These are phyloP conservation scores for Protobothrops flavoviridis DNA, from an alignment of 2,113 vertebrate species.

Conservation along the genomic window DNA sequence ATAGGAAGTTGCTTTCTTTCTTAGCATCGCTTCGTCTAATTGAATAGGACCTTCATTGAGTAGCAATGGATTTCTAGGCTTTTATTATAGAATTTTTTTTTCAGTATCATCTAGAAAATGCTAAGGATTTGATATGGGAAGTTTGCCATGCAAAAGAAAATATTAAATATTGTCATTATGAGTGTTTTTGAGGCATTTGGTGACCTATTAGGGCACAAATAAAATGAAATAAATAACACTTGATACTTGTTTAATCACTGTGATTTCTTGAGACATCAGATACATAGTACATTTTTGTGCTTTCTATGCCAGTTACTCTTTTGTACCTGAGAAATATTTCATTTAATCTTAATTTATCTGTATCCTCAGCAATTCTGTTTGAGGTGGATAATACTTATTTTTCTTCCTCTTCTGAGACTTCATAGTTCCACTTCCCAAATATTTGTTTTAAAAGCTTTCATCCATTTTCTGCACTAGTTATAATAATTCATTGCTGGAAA, in stretches of 20 bases:
- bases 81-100: too few species aligned
- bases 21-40: too few species aligned
- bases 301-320: not conserved
- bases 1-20: too few species aligned
- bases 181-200: too few species aligned
- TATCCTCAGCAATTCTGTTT: not conserved
- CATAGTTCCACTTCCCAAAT: not conserved
- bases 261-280: not conserved
- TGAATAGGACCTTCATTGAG: too few species aligned
- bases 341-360: not conserved
- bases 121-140: too few species aligned
- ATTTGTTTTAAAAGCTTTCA: not conserved
- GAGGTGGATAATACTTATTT: not conserved
- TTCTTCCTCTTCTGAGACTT: not conserved
- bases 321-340: not conserved
- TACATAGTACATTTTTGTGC: not conserved
- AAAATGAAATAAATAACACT: not conserved
- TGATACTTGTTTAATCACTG: not conserved
- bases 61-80: too few species aligned
- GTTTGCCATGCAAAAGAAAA: too few species aligned
- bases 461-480: not conserved
- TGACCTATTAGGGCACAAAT: not conserved
- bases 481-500: conserved; percentile 41
- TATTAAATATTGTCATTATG: too few species aligned
- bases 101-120: too few species aligned